Conservation (phyloP, 2,797 vertebrate species). For the Muscicapa striata region DNA sequence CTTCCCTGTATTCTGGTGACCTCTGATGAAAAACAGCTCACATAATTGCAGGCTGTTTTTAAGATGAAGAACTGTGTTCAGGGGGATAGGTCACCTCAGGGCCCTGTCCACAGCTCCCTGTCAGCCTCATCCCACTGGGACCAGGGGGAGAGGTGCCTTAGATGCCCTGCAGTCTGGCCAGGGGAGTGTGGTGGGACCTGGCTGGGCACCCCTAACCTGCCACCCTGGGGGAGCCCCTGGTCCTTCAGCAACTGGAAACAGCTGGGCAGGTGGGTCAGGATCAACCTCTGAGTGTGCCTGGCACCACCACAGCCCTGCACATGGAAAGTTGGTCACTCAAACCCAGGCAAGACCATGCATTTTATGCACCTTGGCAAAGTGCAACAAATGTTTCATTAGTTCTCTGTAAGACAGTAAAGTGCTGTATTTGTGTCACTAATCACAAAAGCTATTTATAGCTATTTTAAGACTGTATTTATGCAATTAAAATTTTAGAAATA, state of each 20-base stretch:
- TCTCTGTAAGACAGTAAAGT: neutral
- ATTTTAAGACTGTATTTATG: slow-evolving; percentile 11
- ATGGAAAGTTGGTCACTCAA: neutral
- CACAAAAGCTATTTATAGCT: neutral
- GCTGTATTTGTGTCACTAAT: neutral
- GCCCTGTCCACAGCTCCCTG: neutral
- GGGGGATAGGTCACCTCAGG: slow-evolving; percentile 1
- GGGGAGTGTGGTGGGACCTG: neutral
- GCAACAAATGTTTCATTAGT: neutral
- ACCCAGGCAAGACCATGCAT: neutral
- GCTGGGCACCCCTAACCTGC: neutral
- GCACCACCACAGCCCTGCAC: neutral
- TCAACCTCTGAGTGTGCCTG: neutral
- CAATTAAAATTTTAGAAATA: slow-evolving; percentile 37
- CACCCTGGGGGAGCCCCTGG: rapidly evolving
- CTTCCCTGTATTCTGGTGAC: slow-evolving; percentile 52
- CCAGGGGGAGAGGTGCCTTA: neutral
- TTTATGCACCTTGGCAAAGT: slow-evolving; percentile 19
- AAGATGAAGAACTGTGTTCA: slow-evolving; percentile 39
- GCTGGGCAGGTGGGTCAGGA: slow-evolving; percentile 27
- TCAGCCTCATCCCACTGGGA: neutral
- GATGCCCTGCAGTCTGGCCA: neutral
- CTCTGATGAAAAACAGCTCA: neutral
- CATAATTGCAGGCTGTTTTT: neutral
- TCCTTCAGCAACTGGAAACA: slow-evolving; percentile 54